These are phyloP conservation scores for Hemistola chrysoprasaria DNA, from an alignment of 2,888 invertebrate genomes.

Conservation along the genomic window DNA sequence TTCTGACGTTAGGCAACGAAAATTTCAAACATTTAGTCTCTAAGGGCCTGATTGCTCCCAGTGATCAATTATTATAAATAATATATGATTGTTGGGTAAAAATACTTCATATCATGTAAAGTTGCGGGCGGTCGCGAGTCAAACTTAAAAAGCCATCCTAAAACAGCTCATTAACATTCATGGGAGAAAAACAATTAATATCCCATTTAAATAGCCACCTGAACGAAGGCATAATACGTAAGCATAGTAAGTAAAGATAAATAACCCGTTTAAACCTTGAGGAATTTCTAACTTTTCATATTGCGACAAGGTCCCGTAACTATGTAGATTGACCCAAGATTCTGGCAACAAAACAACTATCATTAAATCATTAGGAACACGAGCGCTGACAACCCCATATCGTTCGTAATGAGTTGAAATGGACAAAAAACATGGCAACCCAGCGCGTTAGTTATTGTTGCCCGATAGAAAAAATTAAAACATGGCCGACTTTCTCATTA, in stretches of 20 bases:
- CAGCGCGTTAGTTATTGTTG: constrained; percentile 40
- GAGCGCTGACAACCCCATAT: constrained; percentile 41
- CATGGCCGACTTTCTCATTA: constrained; percentile 32
- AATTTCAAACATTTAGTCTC: too few species aligned
- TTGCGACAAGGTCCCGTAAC: too few species aligned
- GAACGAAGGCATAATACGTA: too few species aligned
- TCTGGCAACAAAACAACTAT: constrained; percentile 9
- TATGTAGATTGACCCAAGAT: too few species aligned
- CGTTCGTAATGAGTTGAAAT: constrained; percentile 41
- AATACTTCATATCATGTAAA: background rate
- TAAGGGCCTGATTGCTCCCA: too few species aligned
- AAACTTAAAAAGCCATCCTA: constrained; percentile 13
- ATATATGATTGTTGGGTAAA: too few species aligned
- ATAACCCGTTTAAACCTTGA: too few species aligned
- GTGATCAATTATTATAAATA: too few species aligned
- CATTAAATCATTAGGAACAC: constrained; percentile 39
- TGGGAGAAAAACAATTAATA: constrained; percentile 16
- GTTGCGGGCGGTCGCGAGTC: too few species aligned
- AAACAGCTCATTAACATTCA: constrained; percentile 27
- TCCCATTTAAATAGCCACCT: background rate
- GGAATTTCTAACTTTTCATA: too few species aligned
- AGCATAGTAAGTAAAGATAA: too few species aligned
- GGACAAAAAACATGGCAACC: constrained; percentile 43
- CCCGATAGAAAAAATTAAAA: constrained; percentile 35
- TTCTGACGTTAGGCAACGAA: too few species aligned